phyloP scores from a whole-genome alignment of 2,797 vertebrate species.

The Champsocephalus gunnari region DNA sequence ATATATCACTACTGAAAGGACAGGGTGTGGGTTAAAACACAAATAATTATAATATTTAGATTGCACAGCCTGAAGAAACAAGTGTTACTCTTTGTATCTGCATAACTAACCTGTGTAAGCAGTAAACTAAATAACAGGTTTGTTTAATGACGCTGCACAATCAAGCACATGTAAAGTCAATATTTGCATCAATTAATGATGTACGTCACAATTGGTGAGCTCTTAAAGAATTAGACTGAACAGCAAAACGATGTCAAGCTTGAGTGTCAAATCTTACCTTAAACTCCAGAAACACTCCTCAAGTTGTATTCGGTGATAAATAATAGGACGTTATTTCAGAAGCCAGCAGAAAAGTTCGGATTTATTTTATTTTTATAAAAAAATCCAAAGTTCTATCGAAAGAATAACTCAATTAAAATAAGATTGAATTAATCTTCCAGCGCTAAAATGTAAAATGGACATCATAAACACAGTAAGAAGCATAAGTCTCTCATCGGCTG shows the following conservation, averaged over 20 bases:
- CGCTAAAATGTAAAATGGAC: background rate
- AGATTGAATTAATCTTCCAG: background rate
- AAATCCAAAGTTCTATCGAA: background rate
- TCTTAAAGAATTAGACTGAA: background rate
- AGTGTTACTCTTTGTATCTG: background rate
- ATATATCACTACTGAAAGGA: conserved; percentile 17
- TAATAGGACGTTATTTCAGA: background rate
- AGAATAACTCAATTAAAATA: background rate
- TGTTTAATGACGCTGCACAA: conserved; percentile 36
- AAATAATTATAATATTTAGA: background rate
- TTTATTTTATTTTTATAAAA: background rate
- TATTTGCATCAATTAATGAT: conserved; percentile 22
- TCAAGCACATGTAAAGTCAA: conserved; percentile 17
- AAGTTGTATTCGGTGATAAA: conserved; percentile 21
- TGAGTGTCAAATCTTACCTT: conserved; percentile 59
- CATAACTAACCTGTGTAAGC: background rate
- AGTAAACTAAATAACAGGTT: background rate
- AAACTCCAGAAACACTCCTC: conserved; percentile 23
- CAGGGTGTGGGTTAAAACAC: background rate
- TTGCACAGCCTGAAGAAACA: background rate
- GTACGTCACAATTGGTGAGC: background rate
- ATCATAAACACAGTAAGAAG: background rate
- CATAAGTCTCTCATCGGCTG: conserved; percentile 22
- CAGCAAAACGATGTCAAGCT: background rate
- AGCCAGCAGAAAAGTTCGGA: conserved; percentile 13